phyloP scores from a whole-genome alignment of 2,888 invertebrate genomes.

The Chydorus sphaericus region DNA sequence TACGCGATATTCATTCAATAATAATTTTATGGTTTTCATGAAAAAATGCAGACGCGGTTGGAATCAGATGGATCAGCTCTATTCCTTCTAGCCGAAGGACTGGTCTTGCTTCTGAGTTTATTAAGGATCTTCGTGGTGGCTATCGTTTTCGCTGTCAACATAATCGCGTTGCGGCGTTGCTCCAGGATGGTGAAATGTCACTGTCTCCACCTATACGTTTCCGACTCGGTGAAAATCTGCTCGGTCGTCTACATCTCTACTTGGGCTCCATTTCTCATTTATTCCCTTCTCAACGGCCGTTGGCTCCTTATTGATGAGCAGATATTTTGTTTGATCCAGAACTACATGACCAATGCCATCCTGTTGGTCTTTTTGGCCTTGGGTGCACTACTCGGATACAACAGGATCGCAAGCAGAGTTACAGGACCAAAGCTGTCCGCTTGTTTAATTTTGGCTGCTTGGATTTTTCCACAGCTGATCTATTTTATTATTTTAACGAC shows the following conservation, averaged over 20 bases:
- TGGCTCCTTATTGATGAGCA: constrained; percentile 15
- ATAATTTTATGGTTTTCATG: background rate
- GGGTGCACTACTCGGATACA: constrained; percentile 6
- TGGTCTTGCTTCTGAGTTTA: constrained; percentile 10
- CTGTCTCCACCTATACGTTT: constrained; percentile 10
- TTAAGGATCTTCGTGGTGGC: constrained; percentile 12
- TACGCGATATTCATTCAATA: background rate
- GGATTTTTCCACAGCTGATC: constrained; percentile 16
- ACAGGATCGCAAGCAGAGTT: background rate
- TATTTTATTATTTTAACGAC: constrained; percentile 16
- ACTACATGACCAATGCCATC: constrained; percentile 17
- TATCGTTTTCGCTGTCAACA: constrained; percentile 11
- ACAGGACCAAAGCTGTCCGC: constrained; percentile 6
- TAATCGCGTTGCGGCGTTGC: background rate
- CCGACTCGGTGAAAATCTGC: constrained; percentile 15
- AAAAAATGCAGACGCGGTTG: background rate
- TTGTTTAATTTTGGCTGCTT: constrained; percentile 11
- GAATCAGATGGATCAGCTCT: constrained; percentile 1
- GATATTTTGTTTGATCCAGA: constrained; percentile 18
- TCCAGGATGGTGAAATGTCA: constrained; percentile 9
- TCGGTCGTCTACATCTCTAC: constrained; percentile 17
- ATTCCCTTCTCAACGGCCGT: constrained; percentile 14
- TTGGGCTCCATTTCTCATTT: constrained; percentile 17
- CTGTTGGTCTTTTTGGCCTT: constrained; percentile 16
- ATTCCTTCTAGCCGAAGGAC: constrained; percentile 4